Percentiles rank a stretch among this genome's conserved stretches.
Conservation (phyloP, 1,140 invertebrate species). For the Magallana gigas region DNA sequence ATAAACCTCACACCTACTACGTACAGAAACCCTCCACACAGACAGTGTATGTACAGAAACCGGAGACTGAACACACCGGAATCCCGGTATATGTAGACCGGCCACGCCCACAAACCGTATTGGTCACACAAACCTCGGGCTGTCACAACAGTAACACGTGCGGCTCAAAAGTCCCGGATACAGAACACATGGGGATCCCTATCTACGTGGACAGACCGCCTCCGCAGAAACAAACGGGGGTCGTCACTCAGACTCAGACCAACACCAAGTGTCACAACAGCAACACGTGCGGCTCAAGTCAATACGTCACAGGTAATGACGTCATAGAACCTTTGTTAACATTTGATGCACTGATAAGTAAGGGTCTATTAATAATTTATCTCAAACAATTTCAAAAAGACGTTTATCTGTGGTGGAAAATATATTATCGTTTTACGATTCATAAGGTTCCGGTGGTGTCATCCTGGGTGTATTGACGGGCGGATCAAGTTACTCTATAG, state of each 20-base stretch:
- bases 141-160: too few relatives aligned
- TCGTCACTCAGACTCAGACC: conserved; percentile 2
- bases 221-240: conserved; percentile 29
- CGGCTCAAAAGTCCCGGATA: too few relatives aligned
- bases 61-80: background rate
- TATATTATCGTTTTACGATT: too few relatives aligned
- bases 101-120: background rate
- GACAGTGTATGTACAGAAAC: conserved; percentile 34
- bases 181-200: background rate
- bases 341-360: too few relatives aligned
- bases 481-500: background rate
- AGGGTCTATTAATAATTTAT: too few relatives aligned
- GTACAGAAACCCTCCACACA: conserved; percentile 32
- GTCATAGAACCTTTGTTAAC: background rate
- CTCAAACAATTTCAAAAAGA: too few relatives aligned
- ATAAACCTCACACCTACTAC: conserved; percentile 3
- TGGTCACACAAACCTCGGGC: too few relatives aligned
- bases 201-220: background rate
- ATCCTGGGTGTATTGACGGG: conserved; percentile 4
- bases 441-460: background rate
- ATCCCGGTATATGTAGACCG: background rate
- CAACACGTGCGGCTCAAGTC: background rate
- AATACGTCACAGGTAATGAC: background rate
- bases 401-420: too few relatives aligned
- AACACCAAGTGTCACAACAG: background rate